These are phyloP conservation scores for Rhinichthys klamathensis DNA, from an alignment of 2,113 vertebrate species.

Conservation along the genomic window DNA sequence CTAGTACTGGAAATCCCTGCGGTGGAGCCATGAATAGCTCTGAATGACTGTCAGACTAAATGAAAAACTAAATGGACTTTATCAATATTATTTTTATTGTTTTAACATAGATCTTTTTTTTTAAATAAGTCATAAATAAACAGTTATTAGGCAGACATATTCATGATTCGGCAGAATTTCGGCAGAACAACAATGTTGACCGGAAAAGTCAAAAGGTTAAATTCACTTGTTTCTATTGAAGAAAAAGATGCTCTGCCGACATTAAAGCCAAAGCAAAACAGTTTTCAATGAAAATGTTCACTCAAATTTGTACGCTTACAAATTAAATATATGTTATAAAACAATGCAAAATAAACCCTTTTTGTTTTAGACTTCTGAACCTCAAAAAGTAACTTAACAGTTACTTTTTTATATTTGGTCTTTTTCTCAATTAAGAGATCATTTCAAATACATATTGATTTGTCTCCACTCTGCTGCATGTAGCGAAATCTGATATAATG, in stretches of 20 bases:
- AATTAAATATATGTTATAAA: too few species aligned
- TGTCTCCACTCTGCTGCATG: neutral
- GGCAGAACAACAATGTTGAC: neutral
- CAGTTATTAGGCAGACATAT: too few species aligned
- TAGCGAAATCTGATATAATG: conserved; percentile 33
- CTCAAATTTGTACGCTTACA: neutral
- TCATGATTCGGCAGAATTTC: too few species aligned
- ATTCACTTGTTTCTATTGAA: neutral
- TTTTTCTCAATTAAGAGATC: neutral
- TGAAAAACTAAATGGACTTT: neutral
- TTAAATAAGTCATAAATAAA: neutral
- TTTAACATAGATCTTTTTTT: too few species aligned
- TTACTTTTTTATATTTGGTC: neutral
- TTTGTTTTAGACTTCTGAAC: neutral
- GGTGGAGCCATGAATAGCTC: too few species aligned
- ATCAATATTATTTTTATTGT: neutral
- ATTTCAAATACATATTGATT: conserved; percentile 16
- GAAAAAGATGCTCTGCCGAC: neutral
- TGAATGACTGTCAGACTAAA: neutral
- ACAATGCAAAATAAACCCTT: too few species aligned
- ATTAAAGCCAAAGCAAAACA: neutral
- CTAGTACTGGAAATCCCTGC: neutral
- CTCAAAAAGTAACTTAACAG: neutral
- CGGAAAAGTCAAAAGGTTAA: neutral
- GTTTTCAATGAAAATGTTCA: neutral